Conservation (phyloP, 92 coral and sea anemone genomes). For the Montipora capitata region DNA sequence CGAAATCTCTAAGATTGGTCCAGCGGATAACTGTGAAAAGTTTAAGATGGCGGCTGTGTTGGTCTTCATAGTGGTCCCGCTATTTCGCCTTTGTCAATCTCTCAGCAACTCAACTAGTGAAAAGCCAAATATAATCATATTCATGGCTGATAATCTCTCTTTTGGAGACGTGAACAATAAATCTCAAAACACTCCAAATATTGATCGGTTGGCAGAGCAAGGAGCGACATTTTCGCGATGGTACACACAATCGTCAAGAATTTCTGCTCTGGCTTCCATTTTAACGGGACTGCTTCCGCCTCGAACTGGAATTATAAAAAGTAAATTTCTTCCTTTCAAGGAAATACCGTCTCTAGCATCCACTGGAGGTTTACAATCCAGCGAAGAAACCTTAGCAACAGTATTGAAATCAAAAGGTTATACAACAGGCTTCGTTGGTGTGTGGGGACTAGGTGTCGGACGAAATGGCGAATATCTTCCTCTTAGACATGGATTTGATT, state of each 20-base stretch:
- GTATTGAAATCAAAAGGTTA: slow-evolving; percentile 76
- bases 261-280: slow-evolving; percentile 90
- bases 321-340: slow-evolving; percentile 88
- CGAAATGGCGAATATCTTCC: slow-evolving; percentile 83
- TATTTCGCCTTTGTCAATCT: slow-evolving; percentile 35
- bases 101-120: neutral
- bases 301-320: slow-evolving; percentile 92
- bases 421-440: slow-evolving; percentile 85
- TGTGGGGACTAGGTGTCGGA: slow-evolving; percentile 95
- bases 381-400: slow-evolving; percentile 81
- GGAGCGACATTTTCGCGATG: slow-evolving; percentile 85
- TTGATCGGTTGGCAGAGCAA: slow-evolving; percentile 71
- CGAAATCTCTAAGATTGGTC: neutral
- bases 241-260: slow-evolving; percentile 84
- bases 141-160: slow-evolving; percentile 80
- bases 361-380: slow-evolving; percentile 88
- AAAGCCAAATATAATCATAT: slow-evolving; percentile 73
- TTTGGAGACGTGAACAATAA: slow-evolving; percentile 68
- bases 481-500: slow-evolving; percentile 89
- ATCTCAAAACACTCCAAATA: slow-evolving; percentile 77
- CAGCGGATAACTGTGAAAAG: slow-evolving; percentile 19
- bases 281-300: slow-evolving; percentile 95
- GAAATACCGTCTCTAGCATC: slow-evolving; percentile 92
- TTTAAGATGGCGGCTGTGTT: slow-evolving; percentile 62
- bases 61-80: neutral